Base-by-base conservation (phyloP, 2,113 vertebrate genomes). In the Dipodomys merriami region DNA sequence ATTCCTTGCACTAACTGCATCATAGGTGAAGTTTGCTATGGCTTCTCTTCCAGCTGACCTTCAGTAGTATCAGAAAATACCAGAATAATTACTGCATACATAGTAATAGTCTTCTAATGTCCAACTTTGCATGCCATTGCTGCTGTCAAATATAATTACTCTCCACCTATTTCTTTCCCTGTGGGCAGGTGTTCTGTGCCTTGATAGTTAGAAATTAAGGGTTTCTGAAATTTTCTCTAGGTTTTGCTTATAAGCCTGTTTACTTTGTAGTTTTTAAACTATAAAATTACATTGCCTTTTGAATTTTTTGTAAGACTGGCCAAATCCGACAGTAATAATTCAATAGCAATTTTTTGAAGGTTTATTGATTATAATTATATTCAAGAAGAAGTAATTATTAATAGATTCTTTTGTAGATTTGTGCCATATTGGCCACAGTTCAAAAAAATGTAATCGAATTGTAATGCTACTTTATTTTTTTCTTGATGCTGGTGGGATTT, bases 111-210 rank as follows among this genome's bases (percentile, higher is more conserved):
- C 95, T 97, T 95, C 96, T 96, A 95, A 97, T 98, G 96, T 97
- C 97, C 97, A 98, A 53, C 96, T 94, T 97, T 96, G 97, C 96
- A 74, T 97, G 96, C 97, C 98, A 97, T 98, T 98, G 97, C 97
- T 97, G 96, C 97, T 98, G 98, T 98, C 98, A 97, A 91, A 97
- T 97, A 97, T 95, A 97, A 92, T 98, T 98, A 97, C 96, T 64
- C 76, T 97, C 97, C 97, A 85, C 90, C 87, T 88, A 88, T 97
- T 97, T 94, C 96, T 94, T 96, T 97, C 96, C 95, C 93, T 65
- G 60, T 77, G 88, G 94, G 67, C 19, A 86, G n/a, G 82, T 30
- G 0, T 85, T 78, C 73, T 0, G 1, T 94, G 77, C 83, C 0
- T 16, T 82, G 74, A 94, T 93, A 57, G 67, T 78, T 53, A 83